Conservation (phyloP, 2,888 invertebrate genomes). For the Tipula vernalis region DNA sequence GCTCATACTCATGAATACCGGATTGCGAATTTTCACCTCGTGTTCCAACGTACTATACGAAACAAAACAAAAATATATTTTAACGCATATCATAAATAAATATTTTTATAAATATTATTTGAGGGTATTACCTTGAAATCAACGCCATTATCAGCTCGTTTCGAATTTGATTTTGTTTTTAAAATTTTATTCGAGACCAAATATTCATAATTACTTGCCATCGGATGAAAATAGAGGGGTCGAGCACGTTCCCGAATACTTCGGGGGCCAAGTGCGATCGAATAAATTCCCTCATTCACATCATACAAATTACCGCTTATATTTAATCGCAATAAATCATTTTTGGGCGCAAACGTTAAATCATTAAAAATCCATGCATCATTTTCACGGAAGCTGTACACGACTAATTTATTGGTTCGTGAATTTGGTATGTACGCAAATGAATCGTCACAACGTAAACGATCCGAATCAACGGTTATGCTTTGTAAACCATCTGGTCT, state of each 20-base stretch:
- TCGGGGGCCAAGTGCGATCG: conserved; percentile 46
- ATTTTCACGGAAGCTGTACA: conserved; percentile 41
- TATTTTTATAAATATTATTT: too few species aligned
- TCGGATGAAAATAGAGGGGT: conserved; percentile 61
- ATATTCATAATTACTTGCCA: conserved; percentile 54
- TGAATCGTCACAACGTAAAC: conserved; percentile 45
- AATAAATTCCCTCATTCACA: conserved; percentile 62
- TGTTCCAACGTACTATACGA: conserved; percentile 43
- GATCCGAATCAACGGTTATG: conserved; percentile 50
- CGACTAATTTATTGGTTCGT: conserved; percentile 26
- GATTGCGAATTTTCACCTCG: conserved; percentile 53
- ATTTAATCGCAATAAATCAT: neutral
- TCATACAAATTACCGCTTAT: neutral
- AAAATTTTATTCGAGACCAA: conserved; percentile 51
- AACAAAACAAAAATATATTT: conserved; percentile 14
- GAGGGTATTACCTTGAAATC: conserved; percentile 41
- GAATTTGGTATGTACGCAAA: conserved; percentile 54
- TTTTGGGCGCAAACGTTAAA: neutral
- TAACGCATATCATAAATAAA: too few species aligned
- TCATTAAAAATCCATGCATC: conserved; percentile 44
- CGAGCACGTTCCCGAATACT: conserved; percentile 41
- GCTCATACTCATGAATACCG: conserved; percentile 54
- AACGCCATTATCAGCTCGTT: conserved; percentile 21
- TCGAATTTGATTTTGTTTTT: conserved; percentile 41
- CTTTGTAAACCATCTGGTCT: conserved; percentile 42